Percentiles rank a stretch among this genome's conserved stretches.
Conservation (phyloP, 92 coral and sea anemone species). For the Umimayanthus chanpuru region DNA sequence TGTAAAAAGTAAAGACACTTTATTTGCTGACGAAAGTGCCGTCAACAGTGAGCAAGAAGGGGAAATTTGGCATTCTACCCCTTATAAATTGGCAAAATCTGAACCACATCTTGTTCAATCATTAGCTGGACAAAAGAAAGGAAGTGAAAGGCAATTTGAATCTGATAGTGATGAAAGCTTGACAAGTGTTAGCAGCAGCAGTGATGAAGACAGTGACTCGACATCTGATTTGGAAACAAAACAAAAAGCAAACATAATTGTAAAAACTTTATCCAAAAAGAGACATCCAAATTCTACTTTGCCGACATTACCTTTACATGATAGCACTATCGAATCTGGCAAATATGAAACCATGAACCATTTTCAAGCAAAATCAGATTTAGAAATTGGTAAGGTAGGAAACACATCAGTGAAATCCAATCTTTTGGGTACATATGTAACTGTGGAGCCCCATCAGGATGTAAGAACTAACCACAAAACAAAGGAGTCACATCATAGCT, state of each 20-base stretch:
- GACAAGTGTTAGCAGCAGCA: slow-evolving; percentile 86
- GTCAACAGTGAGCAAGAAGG: neutral
- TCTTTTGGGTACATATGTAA: slow-evolving; percentile 59
- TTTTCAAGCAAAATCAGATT: neutral
- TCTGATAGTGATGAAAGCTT: slow-evolving; percentile 71
- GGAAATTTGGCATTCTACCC: slow-evolving; percentile 42
- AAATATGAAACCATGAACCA: slow-evolving; percentile 61
- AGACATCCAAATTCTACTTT: slow-evolving; percentile 78
- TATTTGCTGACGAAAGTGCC: neutral
- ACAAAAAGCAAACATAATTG: slow-evolving; percentile 23
- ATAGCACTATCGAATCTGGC: slow-evolving; percentile 39
- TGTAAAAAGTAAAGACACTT: neutral
- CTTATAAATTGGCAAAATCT: slow-evolving; percentile 24
- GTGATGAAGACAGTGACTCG: slow-evolving; percentile 50
- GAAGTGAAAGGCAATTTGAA: slow-evolving; percentile 30
- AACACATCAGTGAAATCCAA: slow-evolving; percentile 34
- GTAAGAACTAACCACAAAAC: neutral
- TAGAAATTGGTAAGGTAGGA: neutral
- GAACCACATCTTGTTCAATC: slow-evolving; percentile 4
- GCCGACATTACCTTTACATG: slow-evolving; percentile 66
- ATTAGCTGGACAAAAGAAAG: neutral
- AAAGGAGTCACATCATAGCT: slow-evolving; percentile 36
- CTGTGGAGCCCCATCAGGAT: slow-evolving; percentile 25
- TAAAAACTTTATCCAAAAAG: slow-evolving; percentile 30
- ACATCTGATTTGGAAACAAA: slow-evolving; percentile 29